phyloP scores from a whole-genome alignment of 2,113 vertebrate species.

The Hemiprocne comata region DNA sequence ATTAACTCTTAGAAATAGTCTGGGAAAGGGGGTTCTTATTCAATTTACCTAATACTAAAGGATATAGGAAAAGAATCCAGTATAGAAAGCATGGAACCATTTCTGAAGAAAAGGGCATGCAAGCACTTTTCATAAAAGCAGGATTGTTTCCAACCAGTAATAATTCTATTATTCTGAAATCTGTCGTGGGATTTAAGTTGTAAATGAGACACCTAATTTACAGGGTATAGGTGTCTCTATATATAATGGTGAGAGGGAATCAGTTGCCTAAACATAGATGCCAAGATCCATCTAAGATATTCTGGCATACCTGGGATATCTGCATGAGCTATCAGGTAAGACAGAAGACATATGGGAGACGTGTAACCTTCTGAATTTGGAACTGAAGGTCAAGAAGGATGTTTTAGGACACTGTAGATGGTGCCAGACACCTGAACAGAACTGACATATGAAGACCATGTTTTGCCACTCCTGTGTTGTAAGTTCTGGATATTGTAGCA shows the following conservation, averaged over 20 bases:
- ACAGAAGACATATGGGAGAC: rapidly evolving
- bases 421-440: neutral
- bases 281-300: neutral
- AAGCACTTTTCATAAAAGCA: neutral
- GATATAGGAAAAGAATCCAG: neutral
- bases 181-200: neutral
- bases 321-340: neutral
- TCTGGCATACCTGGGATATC: neutral
- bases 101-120: neutral
- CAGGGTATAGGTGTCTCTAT: neutral
- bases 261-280: neutral
- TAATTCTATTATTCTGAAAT: neutral
- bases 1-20: neutral
- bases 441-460: neutral
- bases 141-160: neutral
- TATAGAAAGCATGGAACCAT: neutral
- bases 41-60: neutral
- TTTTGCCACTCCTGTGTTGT: neutral
- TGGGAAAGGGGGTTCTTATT: neutral
- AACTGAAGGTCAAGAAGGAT: neutral
- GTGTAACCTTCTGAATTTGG: neutral
- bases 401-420: neutral
- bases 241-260: neutral
- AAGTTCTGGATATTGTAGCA: neutral
- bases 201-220: neutral